Percentiles rank a stretch among this genome's conserved stretches.
These are phyloP conservation scores for Ramphastos sulfuratus DNA, from an alignment of 2,113 vertebrate genomes.

Conservation along the genomic window DNA sequence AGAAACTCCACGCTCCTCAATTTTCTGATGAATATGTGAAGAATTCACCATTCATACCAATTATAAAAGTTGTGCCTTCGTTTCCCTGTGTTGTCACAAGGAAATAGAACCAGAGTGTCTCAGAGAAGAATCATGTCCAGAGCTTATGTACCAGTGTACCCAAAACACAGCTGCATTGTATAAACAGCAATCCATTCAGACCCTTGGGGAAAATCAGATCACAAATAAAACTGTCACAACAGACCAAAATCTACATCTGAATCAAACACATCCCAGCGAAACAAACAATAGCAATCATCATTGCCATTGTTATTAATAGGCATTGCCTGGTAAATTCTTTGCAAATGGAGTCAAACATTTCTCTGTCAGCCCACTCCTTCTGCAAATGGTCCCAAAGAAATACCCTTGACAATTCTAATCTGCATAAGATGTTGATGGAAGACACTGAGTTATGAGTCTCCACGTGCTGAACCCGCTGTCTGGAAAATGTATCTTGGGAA, in stretches of 20 bases:
- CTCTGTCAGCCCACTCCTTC: neutral
- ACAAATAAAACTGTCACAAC: conserved; percentile 29
- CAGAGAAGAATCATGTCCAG: conserved; percentile 11
- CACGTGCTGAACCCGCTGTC: conserved; percentile 27
- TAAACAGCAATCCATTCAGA: conserved; percentile 36
- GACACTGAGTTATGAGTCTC: conserved; percentile 16
- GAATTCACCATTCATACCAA: neutral
- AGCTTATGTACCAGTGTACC: neutral
- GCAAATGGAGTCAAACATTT: neutral
- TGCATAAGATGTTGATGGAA: neutral
- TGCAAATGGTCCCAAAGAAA: neutral
- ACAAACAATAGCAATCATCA: conserved; percentile 25
- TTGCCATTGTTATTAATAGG: conserved; percentile 1
- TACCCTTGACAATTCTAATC: conserved; percentile 19
- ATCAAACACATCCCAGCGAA: neutral
- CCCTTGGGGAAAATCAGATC: neutral
- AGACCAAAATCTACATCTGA: conserved; percentile 29
- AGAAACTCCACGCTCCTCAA: neutral
- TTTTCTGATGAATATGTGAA: neutral
- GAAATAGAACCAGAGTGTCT: neutral
- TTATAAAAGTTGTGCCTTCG: neutral
- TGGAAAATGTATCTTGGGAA: conserved; percentile 38
- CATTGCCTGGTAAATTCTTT: neutral
- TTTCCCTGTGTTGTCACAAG: neutral
- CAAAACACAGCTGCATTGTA: conserved; percentile 58